Conservation (phyloP, 2,113 vertebrate genomes). For the Naja naja region DNA sequence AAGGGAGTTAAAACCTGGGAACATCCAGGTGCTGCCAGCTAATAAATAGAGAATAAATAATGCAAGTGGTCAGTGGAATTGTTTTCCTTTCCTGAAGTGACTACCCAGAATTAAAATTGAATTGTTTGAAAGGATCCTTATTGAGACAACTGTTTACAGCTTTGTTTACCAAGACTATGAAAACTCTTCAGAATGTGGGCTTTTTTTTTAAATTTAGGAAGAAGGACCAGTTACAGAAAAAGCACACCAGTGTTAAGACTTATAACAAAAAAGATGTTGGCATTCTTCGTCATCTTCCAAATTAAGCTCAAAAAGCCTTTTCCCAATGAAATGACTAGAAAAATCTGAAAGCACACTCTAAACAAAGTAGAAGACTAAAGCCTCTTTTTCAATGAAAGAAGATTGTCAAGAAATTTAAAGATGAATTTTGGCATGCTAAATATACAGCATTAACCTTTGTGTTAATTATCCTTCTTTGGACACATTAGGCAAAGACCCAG, state of each 20-base stretch:
- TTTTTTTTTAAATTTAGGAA: not conserved
- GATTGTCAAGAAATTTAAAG: not conserved
- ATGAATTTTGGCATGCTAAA: not conserved
- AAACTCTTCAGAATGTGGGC: not conserved
- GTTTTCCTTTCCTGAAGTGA: slow-evolving; percentile 4
- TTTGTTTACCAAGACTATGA: not conserved
- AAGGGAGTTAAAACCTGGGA: not conserved
- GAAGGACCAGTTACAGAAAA: not conserved
- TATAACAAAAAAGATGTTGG: not conserved
- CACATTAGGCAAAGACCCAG: not conserved
- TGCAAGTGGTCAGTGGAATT: not conserved
- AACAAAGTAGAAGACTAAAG: not conserved
- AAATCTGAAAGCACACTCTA: not conserved
- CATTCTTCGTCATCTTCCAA: not conserved
- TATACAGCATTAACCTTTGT: not conserved
- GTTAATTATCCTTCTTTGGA: not conserved
- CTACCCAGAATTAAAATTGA: not conserved
- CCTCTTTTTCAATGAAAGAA: not conserved
- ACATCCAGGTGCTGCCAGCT: not conserved
- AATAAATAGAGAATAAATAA: not conserved
- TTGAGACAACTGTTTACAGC: not conserved
- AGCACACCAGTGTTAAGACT: not conserved
- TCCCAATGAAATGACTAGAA: not conserved
- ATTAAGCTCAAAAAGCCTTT: not conserved
- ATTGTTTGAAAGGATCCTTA: not conserved